Evolutionary conservation across 2,113 vertebrate species (phyloP).

Genomic region (Myodes glareolus): DNA sequence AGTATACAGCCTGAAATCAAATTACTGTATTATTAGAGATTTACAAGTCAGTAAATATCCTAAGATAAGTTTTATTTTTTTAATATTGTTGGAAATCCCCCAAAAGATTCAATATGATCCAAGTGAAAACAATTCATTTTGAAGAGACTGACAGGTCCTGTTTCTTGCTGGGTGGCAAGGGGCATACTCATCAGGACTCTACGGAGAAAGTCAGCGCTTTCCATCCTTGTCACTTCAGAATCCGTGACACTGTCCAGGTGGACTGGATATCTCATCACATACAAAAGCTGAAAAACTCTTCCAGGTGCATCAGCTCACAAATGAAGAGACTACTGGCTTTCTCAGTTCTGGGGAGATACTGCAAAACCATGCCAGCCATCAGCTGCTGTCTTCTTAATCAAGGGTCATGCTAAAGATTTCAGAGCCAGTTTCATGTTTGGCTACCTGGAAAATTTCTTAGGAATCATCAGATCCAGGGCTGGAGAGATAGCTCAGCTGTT

Average conservation of each 20-base stretch:
- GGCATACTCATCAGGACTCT: not conserved
- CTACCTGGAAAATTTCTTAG: not conserved
- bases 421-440: not conserved
- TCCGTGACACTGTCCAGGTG: not conserved
- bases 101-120: slow-evolving; percentile 17
- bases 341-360: not conserved
- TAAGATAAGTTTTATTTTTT: slow-evolving; percentile 51
- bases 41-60: slow-evolving; percentile 64
- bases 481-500: not conserved
- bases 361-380: not conserved
- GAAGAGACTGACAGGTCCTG: not conserved
- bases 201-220: slow-evolving; percentile 15
- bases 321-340: slow-evolving; percentile 3
- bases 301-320: not conserved
- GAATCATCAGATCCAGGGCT: not conserved
- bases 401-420: not conserved
- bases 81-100: slow-evolving; percentile 45
- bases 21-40: slow-evolving; percentile 53
- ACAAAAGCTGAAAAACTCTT: not conserved
- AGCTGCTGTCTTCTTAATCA: not conserved
- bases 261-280: slow-evolving; percentile 1
- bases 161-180: not conserved
- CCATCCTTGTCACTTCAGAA: not conserved
- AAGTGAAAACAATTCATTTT: slow-evolving; percentile 1
- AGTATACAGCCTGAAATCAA: slow-evolving; percentile 60